Evolutionary conservation across 2,888 invertebrate genomes (phyloP).

Genomic region (Volucella inflata): DNA sequence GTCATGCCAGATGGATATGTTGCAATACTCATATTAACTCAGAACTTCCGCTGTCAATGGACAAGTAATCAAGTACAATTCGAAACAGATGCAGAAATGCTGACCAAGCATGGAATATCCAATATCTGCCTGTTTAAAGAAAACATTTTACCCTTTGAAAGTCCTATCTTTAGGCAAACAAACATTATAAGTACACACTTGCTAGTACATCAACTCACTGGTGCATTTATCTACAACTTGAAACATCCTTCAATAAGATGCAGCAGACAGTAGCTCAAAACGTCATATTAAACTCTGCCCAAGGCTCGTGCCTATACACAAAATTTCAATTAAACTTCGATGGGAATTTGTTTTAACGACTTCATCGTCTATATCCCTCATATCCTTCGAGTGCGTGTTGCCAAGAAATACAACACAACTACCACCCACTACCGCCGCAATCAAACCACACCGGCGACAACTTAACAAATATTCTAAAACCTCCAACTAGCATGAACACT

Average conservation of each 20-base stretch:
- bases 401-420: slow-evolving; percentile 46
- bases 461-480: slow-evolving; percentile 67
- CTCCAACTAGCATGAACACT: slow-evolving; percentile 7
- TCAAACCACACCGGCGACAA: slow-evolving; percentile 64
- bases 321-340: slow-evolving; percentile 71
- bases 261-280: not conserved
- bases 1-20: too few species aligned
- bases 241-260: slow-evolving; percentile 3
- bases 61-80: too few species aligned
- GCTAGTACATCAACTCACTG: too few species aligned
- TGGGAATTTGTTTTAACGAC: slow-evolving; percentile 57
- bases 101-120: too few species aligned
- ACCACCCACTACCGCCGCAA: slow-evolving; percentile 14
- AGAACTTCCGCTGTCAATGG: too few species aligned
- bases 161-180: too few species aligned
- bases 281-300: not conserved
- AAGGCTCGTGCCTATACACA: slow-evolving; percentile 36
- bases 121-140: too few species aligned
- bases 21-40: too few species aligned
- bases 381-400: slow-evolving; percentile 54
- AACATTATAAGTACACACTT: too few species aligned
- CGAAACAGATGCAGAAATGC: too few species aligned
- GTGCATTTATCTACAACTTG: not conserved
- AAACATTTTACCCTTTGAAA: too few species aligned
- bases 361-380: slow-evolving; percentile 9